Evolutionary conservation across 2,888 invertebrate species (phyloP), one percentile per base, ranked within the genome.

Genomic region (Mythimna impura): DNA sequence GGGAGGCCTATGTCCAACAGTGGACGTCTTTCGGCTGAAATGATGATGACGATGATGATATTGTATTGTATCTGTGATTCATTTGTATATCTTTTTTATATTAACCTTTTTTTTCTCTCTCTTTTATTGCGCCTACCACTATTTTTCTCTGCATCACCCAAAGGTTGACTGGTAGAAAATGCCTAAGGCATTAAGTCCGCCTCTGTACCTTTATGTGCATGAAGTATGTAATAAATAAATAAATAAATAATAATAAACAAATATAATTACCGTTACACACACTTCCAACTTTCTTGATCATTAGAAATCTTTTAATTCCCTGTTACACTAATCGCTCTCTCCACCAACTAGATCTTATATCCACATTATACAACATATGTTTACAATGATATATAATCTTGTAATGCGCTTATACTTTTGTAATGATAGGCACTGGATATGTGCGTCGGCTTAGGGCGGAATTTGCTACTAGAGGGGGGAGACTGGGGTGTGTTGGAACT

Each of bases 341-440:
- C 25, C 40, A 14, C 36, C 12, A 73, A 75, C 63, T 54, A 68
- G 69, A 62, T 64, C 63, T 60, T 62, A 68, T 70, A 54, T 63
- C 36, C 22, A 71, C 71, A 84, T 91, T 92, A 90, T 89, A 90
- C 89, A 92, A 92, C 92, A 88, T 89, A 88, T 87, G 89, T 87
- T 66, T 62, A 71, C 91, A 94, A 93, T 91, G 87, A 91, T 91
- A 93, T 95, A 90, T 94, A 94, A 95, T 95, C 93, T 94, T 91
- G 91, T 93, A 93, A 93, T 94, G 92, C 86, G 91, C 91, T 90
- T 92, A 91, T 92, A 89, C 92, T 92, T 92, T 89, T 92, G 91
- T 95, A 95, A 95, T 95, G 93, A 94, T 93, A 94, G 91, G 85
- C 86, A 83, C 76, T 86, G 87, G 87, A 84, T 89, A 94, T 90